Base-by-base conservation (phyloP, 2,797 vertebrate genomes). In the Premnoplex brunnescens region DNA sequence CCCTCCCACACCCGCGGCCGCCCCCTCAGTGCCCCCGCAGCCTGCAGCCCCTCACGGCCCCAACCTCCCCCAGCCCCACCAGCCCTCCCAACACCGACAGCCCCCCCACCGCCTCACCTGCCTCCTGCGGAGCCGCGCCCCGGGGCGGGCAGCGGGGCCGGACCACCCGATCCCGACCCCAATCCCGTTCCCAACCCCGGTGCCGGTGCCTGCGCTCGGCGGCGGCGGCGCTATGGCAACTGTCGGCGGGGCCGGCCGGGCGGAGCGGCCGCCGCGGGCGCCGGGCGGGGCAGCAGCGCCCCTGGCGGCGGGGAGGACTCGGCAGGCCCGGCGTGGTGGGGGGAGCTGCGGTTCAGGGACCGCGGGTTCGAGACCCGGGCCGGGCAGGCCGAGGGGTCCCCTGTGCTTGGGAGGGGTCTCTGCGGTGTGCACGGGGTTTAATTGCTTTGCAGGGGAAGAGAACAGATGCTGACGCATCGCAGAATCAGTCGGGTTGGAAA, bases 141-240 rank as follows among this genome's bases (percentile, higher is more conserved):
- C 88, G 48, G 28, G 12, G 3, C 3, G 58, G 26, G 39, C 63
- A 24, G 21, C 24, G 22, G 32, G 39, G 18, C 79, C 37, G 37
- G 68, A 26, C 60, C 21, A 5, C 30, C 32, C 32, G 6, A 14
- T 10, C 37, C 17, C 19, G 4, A 14, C 9, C 54, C n/a, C 21
- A 4, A 10, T n/a, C 54, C 55, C 14, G 2, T 5, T 56, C 55
- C 55, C n/a, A 13, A 5, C 34, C n/a, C 41, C 41, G 8, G 43
- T n/a, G 15, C 64, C 54, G 19, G 24, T 7, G 44, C 34, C 83
- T 24, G 36, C 11, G 46, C 87, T 43, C 58, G 48, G 63, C 93
- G 90, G 82, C 86, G 28, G 86, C 76, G 81, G 59, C 80, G 71
- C 94, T 93, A 95, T 93, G 89, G 94, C 94, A 95, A 95, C 94